Conservation (phyloP, 1,140 invertebrate species). For the Polypedilum vanderplanki region DNA sequence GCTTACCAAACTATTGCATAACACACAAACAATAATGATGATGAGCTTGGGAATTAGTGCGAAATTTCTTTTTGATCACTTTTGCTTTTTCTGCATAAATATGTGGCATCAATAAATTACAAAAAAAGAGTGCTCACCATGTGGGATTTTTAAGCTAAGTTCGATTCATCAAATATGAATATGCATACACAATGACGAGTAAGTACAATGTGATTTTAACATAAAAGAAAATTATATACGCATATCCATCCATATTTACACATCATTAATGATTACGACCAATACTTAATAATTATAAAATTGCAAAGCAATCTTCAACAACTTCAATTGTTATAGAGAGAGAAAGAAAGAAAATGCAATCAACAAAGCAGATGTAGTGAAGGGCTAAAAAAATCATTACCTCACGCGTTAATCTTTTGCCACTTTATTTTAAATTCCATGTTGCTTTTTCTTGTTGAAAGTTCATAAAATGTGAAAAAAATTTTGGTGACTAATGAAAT, state of each 20-base stretch:
- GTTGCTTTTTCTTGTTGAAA: too few species aligned
- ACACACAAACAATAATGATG: neutral
- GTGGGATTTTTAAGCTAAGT: too few species aligned
- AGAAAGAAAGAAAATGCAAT: too few species aligned
- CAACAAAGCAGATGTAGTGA: too few species aligned
- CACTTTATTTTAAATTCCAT: too few species aligned
- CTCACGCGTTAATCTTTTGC: too few species aligned
- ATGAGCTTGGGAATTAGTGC: neutral
- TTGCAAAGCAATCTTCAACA: too few species aligned
- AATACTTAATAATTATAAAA: neutral
- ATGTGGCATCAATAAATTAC: neutral
- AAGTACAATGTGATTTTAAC: neutral
- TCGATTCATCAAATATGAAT: neutral
- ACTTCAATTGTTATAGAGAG: too few species aligned
- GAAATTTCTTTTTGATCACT: conserved; percentile 8
- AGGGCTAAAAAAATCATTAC: too few species aligned
- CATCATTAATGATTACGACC: neutral
- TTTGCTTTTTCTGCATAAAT: neutral
- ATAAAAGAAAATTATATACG: neutral
- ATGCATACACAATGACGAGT: neutral
- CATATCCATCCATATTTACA: neutral
- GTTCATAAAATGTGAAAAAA: too few species aligned
- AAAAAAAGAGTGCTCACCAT: too few species aligned
- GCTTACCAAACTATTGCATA: neutral
- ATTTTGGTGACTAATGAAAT: too few species aligned